These are phyloP conservation scores for Danaus plexippus DNA, from an alignment of 1,140 invertebrate species.

Conservation along the genomic window DNA sequence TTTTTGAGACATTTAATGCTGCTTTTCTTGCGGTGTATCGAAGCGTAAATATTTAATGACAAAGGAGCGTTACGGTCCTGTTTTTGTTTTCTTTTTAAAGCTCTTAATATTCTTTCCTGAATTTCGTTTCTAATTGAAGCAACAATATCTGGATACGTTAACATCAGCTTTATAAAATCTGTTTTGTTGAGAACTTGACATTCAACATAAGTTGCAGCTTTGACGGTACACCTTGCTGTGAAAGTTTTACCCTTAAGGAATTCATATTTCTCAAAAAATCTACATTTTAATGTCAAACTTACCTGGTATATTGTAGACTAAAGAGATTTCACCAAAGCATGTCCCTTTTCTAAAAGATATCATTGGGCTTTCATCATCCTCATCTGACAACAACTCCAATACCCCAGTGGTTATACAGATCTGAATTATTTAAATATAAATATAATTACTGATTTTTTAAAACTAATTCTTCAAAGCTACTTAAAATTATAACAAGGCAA, in stretches of 20 bases:
- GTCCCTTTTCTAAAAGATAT: constrained; percentile 67
- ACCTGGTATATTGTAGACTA: constrained; percentile 61
- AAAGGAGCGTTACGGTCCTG: constrained; percentile 23
- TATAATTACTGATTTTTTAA: neutral
- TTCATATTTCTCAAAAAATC: neutral
- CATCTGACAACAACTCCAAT: constrained; percentile 64
- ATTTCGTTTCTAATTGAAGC: constrained; percentile 41
- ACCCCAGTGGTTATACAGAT: constrained; percentile 62
- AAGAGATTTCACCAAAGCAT: constrained; percentile 59
- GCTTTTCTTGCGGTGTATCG: constrained; percentile 52
- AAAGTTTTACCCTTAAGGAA: constrained; percentile 5
- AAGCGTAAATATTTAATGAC: constrained; percentile 55
- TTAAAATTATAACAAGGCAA: too few relatives aligned
- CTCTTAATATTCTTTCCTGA: constrained; percentile 37
- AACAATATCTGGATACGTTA: constrained; percentile 55
- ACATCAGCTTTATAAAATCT: constrained; percentile 60
- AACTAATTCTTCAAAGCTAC: too few relatives aligned
- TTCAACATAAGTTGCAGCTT: constrained; percentile 65
- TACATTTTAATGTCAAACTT: constrained; percentile 8
- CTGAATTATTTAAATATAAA: constrained; percentile 27
- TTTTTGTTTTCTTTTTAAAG: constrained; percentile 34
- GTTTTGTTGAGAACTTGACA: constrained; percentile 61
- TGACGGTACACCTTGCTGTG: constrained; percentile 60
- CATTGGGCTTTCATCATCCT: constrained; percentile 69
- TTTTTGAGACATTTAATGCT: constrained; percentile 66